Evolutionary conservation across 2,797 vertebrate species (phyloP), one percentile per base, ranked within the genome.

Genomic region (Fistularia tabacaria): DNA sequence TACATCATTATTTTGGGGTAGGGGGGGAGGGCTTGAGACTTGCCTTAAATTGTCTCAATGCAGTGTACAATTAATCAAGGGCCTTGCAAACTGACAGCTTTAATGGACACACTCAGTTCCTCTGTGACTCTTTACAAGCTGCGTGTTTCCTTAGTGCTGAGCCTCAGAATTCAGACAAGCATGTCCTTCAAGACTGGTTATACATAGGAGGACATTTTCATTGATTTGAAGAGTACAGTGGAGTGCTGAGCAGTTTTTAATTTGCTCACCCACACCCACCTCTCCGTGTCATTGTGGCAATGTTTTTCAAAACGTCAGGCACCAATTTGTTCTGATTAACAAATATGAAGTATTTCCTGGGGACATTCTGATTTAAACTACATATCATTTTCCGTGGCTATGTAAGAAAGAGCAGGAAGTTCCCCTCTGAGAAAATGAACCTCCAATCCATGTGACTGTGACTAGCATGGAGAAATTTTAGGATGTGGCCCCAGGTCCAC

Each of bases 31-130:
- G 66, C 53, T 74, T 56, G 71, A 80, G 83, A 76, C 81, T 64
- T 73, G 76, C 82, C 76, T 87, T 89, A 82, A 89, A 88, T 88
- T 89, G 77, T 82, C 73, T 64, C 71, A 49, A 66, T 74, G 78
- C 76, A 66, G 78, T 47, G 60, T 78, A 85, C 85, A 87, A 87
- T 89, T 86, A 87, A 88, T 89, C 88, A 89, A 80, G 64, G 60
- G 66, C 64, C 14, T 57, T 63, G 71, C 80, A 73, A 85, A 83
- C 81, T 87, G 88, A 89, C 88, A 87, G 81, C 61, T 54, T 76
- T 86, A 89, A 87, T 88, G 84, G 85, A 87, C 66, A 71, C 73
- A 65, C 83, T 82, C 71, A 84, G 68, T 81, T 75, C 74, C 70
- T 71, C 57, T 52, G 76, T 82, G 82, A 86, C 85, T 82, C 83